A percentile compares a stretch with the other conserved stretches of the same genome.
These are phyloP conservation scores for Eupsittula cactorum DNA, from an alignment of 2,113 vertebrate species.

Conservation along the genomic window DNA sequence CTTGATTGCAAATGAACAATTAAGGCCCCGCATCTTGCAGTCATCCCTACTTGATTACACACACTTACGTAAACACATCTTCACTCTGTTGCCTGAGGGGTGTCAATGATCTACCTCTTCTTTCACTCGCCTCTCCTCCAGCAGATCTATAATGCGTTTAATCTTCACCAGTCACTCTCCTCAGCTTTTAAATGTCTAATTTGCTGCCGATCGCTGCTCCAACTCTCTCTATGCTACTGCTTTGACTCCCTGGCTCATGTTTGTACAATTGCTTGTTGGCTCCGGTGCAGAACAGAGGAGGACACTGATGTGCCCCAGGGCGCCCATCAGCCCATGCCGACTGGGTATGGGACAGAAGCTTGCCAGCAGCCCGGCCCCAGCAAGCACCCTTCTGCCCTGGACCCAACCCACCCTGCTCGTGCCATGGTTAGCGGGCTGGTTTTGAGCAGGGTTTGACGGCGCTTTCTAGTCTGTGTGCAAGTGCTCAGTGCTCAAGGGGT, in stretches of 20 bases:
- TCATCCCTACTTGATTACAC: slow-evolving; percentile 48
- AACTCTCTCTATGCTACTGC: background rate
- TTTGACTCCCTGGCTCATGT: background rate
- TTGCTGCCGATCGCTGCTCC: slow-evolving; percentile 42
- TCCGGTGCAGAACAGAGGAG: too few species aligned
- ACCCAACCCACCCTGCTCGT: fast-evolving
- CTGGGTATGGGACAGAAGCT: background rate
- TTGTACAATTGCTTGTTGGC: background rate
- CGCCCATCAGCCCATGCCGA: too few species aligned
- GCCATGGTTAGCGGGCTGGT: fast-evolving
- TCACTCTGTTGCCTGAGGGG: slow-evolving; percentile 52
- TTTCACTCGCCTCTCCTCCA: slow-evolving; percentile 40
- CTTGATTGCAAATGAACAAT: slow-evolving; percentile 74
- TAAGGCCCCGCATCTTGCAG: slow-evolving; percentile 44
- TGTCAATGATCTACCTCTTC: slow-evolving; percentile 51
- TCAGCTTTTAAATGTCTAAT: slow-evolving; percentile 68
- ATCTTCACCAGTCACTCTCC: slow-evolving; percentile 61
- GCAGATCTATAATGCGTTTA: slow-evolving; percentile 69
- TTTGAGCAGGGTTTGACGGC: fast-evolving
- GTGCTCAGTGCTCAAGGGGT: background rate
- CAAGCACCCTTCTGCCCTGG: background rate
- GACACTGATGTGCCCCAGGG: too few species aligned
- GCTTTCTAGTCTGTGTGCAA: fast-evolving
- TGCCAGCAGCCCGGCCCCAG: background rate
- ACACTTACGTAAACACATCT: background rate